Conservation (phyloP, 2,113 vertebrate species). For the Neopipo cinnamomea region DNA sequence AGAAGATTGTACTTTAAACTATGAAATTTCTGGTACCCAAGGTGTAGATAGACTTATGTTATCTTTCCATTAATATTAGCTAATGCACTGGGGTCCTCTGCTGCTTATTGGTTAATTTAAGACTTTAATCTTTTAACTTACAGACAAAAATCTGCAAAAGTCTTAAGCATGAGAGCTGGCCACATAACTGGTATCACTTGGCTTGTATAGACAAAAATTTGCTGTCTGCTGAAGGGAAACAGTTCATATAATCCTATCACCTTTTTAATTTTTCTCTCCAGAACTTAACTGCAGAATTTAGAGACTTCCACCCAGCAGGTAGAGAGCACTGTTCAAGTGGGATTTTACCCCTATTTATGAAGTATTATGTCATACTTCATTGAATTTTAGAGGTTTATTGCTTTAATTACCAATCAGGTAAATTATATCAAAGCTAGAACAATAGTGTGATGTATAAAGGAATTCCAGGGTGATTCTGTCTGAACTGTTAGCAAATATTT, state of each 20-base stretch:
- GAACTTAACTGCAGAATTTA: constrained; percentile 21
- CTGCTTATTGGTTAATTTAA: neutral
- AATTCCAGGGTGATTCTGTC: neutral
- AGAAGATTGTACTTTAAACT: neutral
- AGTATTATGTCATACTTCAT: constrained; percentile 9
- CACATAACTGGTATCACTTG: neutral
- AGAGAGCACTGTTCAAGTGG: neutral
- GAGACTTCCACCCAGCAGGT: neutral
- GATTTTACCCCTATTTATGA: neutral
- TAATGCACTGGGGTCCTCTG: neutral
- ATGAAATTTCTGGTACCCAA: neutral
- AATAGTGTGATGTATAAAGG: neutral
- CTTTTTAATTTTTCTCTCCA: neutral
- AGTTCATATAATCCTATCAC: neutral
- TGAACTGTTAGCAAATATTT: neutral
- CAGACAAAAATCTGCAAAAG: neutral
- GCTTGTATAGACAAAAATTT: constrained; percentile 13
- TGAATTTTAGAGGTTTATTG: constrained; percentile 4
- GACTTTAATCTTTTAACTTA: constrained; percentile 14
- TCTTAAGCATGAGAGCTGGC: neutral
- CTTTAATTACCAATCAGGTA: constrained; percentile 25
- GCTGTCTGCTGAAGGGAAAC: constrained; percentile 10
- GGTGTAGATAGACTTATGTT: neutral
- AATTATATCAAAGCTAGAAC: constrained; percentile 3
- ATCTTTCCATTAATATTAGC: neutral